Evolutionary conservation across 1,140 invertebrate species (phyloP).

Genomic region (Ostrea denselamellosa): DNA sequence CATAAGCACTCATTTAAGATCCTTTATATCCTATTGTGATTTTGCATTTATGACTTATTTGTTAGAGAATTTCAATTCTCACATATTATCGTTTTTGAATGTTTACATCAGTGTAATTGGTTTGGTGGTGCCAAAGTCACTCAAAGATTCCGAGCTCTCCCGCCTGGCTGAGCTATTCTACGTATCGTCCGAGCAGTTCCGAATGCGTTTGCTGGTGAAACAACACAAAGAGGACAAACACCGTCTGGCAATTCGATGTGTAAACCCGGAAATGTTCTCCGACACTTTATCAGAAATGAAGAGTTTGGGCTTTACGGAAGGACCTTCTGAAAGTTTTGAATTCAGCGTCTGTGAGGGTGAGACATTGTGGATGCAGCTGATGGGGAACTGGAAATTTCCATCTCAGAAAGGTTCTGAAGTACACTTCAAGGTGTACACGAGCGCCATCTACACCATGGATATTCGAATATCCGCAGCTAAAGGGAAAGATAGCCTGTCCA

Average conservation of each 20-base stretch:
- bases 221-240: constrained; percentile 4
- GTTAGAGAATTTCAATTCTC: too few relatives aligned
- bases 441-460: background rate
- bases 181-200: constrained; percentile 11
- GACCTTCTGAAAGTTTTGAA: background rate
- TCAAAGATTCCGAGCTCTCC: background rate
- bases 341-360: background rate
- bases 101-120: background rate
- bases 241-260: background rate
- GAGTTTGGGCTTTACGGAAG: background rate
- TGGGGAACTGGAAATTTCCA: constrained; percentile 1
- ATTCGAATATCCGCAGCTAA: background rate
- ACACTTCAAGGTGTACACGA: background rate
- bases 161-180: constrained; percentile 8
- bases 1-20: too few relatives aligned
- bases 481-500: background rate
- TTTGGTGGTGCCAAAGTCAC: background rate
- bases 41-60: too few relatives aligned
- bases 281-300: background rate
- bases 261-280: background rate
- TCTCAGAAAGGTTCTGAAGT: constrained; percentile 15
- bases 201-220: background rate
- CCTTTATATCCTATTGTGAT: too few relatives aligned
- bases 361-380: background rate
- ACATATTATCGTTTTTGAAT: too few relatives aligned